Evolutionary conservation across 2,797 vertebrate species (phyloP), one percentile per base, ranked within the genome.

Genomic region (Tachyglossus aculeatus): DNA sequence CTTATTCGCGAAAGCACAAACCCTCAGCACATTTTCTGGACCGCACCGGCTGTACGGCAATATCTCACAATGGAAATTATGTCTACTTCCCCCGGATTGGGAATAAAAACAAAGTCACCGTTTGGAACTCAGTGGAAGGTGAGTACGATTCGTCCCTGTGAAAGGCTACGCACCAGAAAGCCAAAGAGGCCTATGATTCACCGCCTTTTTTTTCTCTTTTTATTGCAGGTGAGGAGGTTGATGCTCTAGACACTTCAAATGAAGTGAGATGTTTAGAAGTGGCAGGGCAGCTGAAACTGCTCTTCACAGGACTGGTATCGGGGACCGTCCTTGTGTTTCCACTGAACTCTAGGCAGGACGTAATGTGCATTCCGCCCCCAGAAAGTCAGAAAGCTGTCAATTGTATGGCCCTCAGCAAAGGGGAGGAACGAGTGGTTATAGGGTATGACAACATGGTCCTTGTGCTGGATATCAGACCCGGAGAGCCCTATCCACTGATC

Each of bases 271-370:
- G 94, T n/a, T 82, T 96, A 86, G 93, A 94, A 62, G 52, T 91
- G 4, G 90, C 92, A 0, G 89, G 95, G 72, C 68, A 85, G 51
- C 93, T 86, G 22, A 84, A 88, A 11, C 82, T 96, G n/a, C 92
- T 97, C 11, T 84, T 94, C 36, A 93, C 89, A 0, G 95, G 95
- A 3, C 72, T 96, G 14, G 54, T 33, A 4, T 92, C 92, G 0
- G 95, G 95, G 19, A 92, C 92, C 0, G 84, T 94, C 43, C 89
- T 96, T 18, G 93, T 93, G 81, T 95, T 95, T 78, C 95, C 95
- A 0, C 57, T 95, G 47, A 82, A 82, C 1, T 85, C 91, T 22
- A 86, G 83, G 31, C 90, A 91, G 61, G 94, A 95, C 3, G 93
- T 89, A 1, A 74, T 93, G 15, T 92, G 92, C 74, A 92, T 95